Conservation (phyloP, 2,797 vertebrate genomes). For the Mormyrus hasselquistii region DNA sequence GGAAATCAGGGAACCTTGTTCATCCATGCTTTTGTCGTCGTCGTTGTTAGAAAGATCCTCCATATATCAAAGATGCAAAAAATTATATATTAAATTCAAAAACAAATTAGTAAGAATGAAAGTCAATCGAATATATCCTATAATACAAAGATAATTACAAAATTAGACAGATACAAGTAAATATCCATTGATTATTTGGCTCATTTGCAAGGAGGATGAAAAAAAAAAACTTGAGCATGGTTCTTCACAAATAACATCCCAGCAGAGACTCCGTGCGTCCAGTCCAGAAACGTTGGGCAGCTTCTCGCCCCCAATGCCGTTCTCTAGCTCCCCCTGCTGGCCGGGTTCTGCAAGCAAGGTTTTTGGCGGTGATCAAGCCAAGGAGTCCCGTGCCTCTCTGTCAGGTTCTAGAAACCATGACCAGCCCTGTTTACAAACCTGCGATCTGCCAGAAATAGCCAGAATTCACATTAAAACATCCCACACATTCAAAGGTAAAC, state of each 20-base stretch:
- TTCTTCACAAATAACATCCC: slow-evolving; percentile 3
- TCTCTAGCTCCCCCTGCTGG: not conserved
- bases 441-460: not conserved
- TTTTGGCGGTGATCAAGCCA: not conserved
- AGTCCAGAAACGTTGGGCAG: not conserved
- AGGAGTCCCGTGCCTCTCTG: not conserved
- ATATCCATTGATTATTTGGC: slow-evolving; percentile 31
- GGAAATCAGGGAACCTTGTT: slow-evolving; percentile 23
- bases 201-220: slow-evolving; percentile 6
- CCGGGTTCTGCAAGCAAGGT: not conserved
- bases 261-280: slow-evolving; percentile 16
- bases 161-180: slow-evolving; percentile 37
- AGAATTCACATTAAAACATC: not conserved
- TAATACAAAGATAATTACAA: slow-evolving; percentile 18
- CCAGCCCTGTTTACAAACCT: not conserved
- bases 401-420: not conserved
- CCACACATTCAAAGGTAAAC: not conserved
- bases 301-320: not conserved
- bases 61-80: slow-evolving; percentile 35
- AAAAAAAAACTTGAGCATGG: not conserved
- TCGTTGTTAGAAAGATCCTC: slow-evolving; percentile 37
- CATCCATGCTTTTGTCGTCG: slow-evolving; percentile 40
- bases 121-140: not conserved
- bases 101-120: slow-evolving; percentile 30
- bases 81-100: slow-evolving; percentile 37